phyloP scores from a whole-genome alignment of 2,888 invertebrate genomes.

The Erynnis tages region DNA sequence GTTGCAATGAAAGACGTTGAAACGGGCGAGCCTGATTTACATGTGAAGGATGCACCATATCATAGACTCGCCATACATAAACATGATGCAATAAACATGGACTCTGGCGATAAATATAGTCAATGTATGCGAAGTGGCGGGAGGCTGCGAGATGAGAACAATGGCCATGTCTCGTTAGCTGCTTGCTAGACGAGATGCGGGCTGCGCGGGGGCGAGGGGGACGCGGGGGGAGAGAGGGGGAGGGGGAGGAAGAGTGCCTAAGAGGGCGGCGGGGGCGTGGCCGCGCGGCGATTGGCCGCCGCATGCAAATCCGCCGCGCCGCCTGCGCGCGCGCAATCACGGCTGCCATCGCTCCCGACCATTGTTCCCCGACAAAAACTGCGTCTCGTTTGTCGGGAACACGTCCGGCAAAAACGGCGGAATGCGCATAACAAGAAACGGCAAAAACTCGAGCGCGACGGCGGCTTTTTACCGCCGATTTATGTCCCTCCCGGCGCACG shows the following conservation, averaged over 20 bases:
- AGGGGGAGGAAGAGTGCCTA: slow-evolving; percentile 20
- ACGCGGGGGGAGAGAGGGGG: slow-evolving; percentile 27
- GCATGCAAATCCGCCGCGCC: slow-evolving; percentile 69
- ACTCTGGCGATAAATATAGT: background rate
- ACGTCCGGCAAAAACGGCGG: slow-evolving; percentile 62
- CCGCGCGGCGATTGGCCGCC: slow-evolving; percentile 43
- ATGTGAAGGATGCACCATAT: background rate
- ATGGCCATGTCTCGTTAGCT: too few relatives aligned
- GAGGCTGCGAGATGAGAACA: slow-evolving; percentile 29
- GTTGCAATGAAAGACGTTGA: background rate
- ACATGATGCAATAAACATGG: slow-evolving; percentile 13
- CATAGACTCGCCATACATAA: slow-evolving; percentile 12
- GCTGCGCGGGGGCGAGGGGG: slow-evolving; percentile 15
- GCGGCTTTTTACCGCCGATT: slow-evolving; percentile 68
- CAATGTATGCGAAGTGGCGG: slow-evolving; percentile 9
- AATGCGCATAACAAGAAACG: slow-evolving; percentile 73
- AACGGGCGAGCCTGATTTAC: background rate
- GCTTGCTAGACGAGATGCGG: slow-evolving; percentile 20
- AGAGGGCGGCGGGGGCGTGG: slow-evolving; percentile 36
- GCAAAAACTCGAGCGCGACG: slow-evolving; percentile 58
- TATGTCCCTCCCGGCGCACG: slow-evolving; percentile 42
- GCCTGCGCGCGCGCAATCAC: slow-evolving; percentile 63
- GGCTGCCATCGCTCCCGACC: slow-evolving; percentile 40
- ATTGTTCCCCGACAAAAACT: slow-evolving; percentile 61
- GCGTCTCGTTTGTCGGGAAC: slow-evolving; percentile 62